Evolutionary conservation across 2,113 vertebrate species (phyloP), one percentile per base, ranked within the genome.

Genomic region (Paramisgurnus dabryanus): DNA sequence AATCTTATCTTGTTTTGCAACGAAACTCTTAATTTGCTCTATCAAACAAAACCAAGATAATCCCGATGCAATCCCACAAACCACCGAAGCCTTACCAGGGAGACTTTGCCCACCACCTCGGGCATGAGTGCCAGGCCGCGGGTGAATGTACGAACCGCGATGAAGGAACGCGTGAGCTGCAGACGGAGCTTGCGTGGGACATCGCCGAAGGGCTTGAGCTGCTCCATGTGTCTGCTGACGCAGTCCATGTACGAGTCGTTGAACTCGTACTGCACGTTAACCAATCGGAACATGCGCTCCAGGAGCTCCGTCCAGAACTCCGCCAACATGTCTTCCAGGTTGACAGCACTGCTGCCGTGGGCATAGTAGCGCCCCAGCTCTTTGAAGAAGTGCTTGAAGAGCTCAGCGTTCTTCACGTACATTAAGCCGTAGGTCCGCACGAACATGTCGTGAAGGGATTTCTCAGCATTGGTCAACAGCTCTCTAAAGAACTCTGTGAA

Each of bases 251-350:
- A 98, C 64, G 93, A 91, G 0, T 97, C 95, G 0, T 92, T 95
- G 88, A 99, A 98, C 75, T 97, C 95, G 79, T 95, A 96, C 92
- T 99, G 96, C 0, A 96, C 96, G 80, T 99, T 99, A 77, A 99
- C 95, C 84, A 99, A 92, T 15, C 91, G 93, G 90, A 99, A 98
- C 96, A 99, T 98, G 80, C 97, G 93, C 90, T 99, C 98, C 88
- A 99, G 92, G 9, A 99, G 92, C 61, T 94, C 95, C 0, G 94
- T 93, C 98, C 98, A 99, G 91, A 99, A 99, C 15, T 98, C 97
- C 0, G 95, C 93, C 67, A 99, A 93, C 97, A 98, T 97, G 82
- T 95, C 91, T 78, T 98, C 96, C 89, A 98, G 88, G 93, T 96
- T 96, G 87, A 98, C 92, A 72, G 94, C 95, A 27, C 92, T 83